These are phyloP conservation scores for Meiosimyza platycephala DNA, from an alignment of 2,888 invertebrate species.

Conservation along the genomic window DNA sequence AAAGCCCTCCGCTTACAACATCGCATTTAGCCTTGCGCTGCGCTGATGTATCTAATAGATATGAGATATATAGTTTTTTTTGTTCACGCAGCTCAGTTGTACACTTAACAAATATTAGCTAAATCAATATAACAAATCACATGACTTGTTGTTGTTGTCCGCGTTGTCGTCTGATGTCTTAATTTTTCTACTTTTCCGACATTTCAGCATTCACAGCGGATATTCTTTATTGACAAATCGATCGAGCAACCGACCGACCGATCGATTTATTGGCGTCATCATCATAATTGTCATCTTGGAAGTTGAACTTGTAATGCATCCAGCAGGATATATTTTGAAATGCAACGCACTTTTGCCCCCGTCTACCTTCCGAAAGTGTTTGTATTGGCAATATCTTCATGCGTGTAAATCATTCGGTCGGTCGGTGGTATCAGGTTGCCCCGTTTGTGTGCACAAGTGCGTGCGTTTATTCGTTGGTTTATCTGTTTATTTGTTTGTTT, in stretches of 20 bases:
- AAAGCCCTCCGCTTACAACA: too few relatives aligned
- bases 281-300: too few relatives aligned
- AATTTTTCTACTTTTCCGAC: slow-evolving; percentile 15
- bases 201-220: not conserved
- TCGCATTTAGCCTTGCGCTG: too few relatives aligned
- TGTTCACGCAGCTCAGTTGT: slow-evolving; percentile 19
- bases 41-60: slow-evolving; percentile 10
- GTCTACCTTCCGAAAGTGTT: too few relatives aligned
- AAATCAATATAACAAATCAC: slow-evolving; percentile 16
- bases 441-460: not conserved
- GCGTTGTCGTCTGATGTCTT: slow-evolving; percentile 14
- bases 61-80: not conserved
- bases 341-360: too few relatives aligned
- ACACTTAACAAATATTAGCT: slow-evolving; percentile 29
- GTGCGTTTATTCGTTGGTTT: slow-evolving; percentile 1
- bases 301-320: too few relatives aligned
- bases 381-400: too few relatives aligned
- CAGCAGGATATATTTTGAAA: too few relatives aligned
- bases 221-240: not conserved
- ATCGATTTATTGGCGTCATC: too few relatives aligned
- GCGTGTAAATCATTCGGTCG: slow-evolving; percentile 4
- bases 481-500: slow-evolving; percentile 29
- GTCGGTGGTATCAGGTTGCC: not conserved
- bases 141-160: not conserved
- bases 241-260: too few relatives aligned